Base-by-base conservation (phyloP, 1,140 invertebrate genomes). In the Phocides pigmalion region DNA sequence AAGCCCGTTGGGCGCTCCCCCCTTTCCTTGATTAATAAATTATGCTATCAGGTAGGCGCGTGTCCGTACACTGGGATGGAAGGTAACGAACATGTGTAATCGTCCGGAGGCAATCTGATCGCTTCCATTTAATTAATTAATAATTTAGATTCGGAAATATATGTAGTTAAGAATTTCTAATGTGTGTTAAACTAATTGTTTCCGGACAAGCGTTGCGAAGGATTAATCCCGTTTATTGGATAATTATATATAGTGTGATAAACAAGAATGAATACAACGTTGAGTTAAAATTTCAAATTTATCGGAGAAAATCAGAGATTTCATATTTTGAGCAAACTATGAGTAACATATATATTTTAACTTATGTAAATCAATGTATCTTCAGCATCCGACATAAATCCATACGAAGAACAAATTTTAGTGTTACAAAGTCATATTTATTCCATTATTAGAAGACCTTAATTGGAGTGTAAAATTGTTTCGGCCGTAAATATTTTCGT, bases 401-500 rank as follows among this genome's bases (percentile, higher is more conserved):
- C n/a, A 17, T 15, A n/a, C 25, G 1, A 4, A 17, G 25, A 17
- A 9, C 16, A 50, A 35, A 17, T 25, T 19, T 51, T 51, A 51
- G 5, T 37, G 8, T 35, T 17, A 11, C 2, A n/a, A 22, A 35
- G 47, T 17, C 16, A 35, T 25, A 17, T 50, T 50, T 35, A 35
- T 50, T 50, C 17, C 35, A 50, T 14, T 39, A 39, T 50, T 50
- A 35, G 3, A 51, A 16, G 25, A 1, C 9, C 11, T 11, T 19
- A 37, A 53, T 37, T 53, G 32, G 32, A 37, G 50, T 53, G 50
- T 53, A 37, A 53, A 53, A 37, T 37, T 53, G 32, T 17, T 53
- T 37, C 16, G 11, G 50, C 16, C 16, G 19, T 53, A 20, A 53
- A 53, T 53, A 53, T 53, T 53, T 53, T 37, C 32, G 50, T 37